Base-by-base conservation (phyloP, 1,140 invertebrate species). In the Pseudomyrmex dendroicus region DNA sequence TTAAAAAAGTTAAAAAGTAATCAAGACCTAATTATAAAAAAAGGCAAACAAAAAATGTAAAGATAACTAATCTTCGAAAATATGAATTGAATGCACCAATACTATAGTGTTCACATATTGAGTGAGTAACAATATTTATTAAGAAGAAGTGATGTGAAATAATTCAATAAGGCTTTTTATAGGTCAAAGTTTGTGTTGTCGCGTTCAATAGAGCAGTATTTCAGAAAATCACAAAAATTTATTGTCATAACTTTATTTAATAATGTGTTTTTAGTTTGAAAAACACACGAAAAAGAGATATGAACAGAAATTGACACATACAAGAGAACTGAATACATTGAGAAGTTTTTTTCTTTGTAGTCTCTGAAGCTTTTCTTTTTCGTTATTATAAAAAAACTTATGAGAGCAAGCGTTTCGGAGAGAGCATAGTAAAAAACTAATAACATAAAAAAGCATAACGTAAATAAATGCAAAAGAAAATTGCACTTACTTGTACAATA, bases 171-270 rank as follows among this genome's bases (percentile, higher is more conserved):
- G 44, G 20, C 48, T 44, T 46, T 48, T 48, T 20, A 59, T 15
- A 35, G 44, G 12, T 22, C 64, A 57, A 78, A 78, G 76, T 78
- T 70, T 64, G 20, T 15, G 20, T 25, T 46, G 25, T 35, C 15
- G 25, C 9, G 17, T 12, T 72, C 48, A 8, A 17, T 12, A 35
- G 17, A 12, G 9, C 73, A 77, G 20, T 72, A 70, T 59, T 70
- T 54, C 20, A 54, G 59, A 35, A 72, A 44, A 66, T 70, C 52
- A 57, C 35, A 72, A 72, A 80, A 80, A 70, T 80, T 70, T 70
- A 80, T 80, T 66, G 44, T 15, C 20, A 25, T 48, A 54, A 80
- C 15, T 35, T 35, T 35, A 5, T 35, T 35, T 80, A 80, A 80
- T 46, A 22, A 9, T 48, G 44, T 57, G 76, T 59, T 78, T 46